Percentiles rank a stretch among this genome's conserved stretches.
Evolutionary conservation across 2,113 vertebrate species (phyloP).

Genomic region (Bos indicus): DNA sequence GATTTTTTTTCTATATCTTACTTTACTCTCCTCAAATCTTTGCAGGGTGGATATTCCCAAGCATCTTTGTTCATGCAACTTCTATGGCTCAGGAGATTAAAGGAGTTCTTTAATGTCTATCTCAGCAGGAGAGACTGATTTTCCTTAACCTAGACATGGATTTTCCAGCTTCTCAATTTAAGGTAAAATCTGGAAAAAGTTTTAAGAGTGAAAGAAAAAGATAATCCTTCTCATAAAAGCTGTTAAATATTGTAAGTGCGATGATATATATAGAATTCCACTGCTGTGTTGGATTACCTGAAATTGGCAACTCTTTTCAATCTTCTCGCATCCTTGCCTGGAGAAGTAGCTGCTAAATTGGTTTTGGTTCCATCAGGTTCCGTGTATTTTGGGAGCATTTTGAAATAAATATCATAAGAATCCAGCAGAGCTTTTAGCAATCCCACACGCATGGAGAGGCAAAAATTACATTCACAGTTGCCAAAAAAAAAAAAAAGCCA

Average conservation of each 20-base stretch:
- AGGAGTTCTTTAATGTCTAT: fast-evolving
- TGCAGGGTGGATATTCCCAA: neutral
- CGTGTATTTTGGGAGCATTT: constrained; percentile 19
- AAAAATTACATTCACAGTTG: neutral
- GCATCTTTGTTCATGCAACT: neutral
- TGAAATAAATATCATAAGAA: constrained; percentile 64
- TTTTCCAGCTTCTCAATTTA: neutral
- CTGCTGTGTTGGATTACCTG: neutral
- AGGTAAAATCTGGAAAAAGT: neutral
- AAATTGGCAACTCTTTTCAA: neutral
- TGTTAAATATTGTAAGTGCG: fast-evolving
- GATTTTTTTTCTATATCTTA: fast-evolving
- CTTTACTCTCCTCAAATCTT: neutral
- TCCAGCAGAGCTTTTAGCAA: constrained; percentile 10
- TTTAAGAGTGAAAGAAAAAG: neutral
- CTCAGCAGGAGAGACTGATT: neutral
- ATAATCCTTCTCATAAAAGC: neutral
- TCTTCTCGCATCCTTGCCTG: neutral
- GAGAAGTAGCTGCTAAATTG: constrained; percentile 8
- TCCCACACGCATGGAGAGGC: neutral
- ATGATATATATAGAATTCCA: fast-evolving
- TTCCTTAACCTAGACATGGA: fast-evolving
- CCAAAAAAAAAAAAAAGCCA: neutral
- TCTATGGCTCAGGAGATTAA: neutral
- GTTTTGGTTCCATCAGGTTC: neutral